Conservation (phyloP, 2,797 vertebrate genomes). For the Prunella strophiata region DNA sequence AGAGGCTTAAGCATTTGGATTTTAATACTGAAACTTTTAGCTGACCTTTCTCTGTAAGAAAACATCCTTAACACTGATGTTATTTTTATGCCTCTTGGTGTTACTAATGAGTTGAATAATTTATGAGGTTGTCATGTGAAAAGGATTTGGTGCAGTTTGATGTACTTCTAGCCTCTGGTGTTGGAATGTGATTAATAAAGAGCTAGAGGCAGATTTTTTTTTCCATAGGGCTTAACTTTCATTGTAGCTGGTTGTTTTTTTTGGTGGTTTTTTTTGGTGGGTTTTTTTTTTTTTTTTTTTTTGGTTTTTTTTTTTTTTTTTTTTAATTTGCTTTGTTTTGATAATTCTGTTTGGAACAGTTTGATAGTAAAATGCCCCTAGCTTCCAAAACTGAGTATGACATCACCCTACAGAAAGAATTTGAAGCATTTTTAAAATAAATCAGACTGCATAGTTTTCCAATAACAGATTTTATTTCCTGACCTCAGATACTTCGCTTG, state of each 20-base stretch:
- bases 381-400: constrained; percentile 35
- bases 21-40: constrained; percentile 74
- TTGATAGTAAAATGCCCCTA: constrained; percentile 51
- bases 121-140: constrained; percentile 90
- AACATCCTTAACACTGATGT: constrained; percentile 76
- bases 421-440: background rate
- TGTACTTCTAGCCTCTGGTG: constrained; percentile 79
- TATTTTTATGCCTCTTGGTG: constrained; percentile 81
- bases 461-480: background rate
- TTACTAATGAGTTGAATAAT: constrained; percentile 93
- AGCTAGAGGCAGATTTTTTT: constrained; percentile 70
- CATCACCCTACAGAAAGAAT: constrained; percentile 20
- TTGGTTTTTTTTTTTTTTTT: too few relatives aligned
- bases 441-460: background rate
- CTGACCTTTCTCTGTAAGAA: constrained; percentile 75
- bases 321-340: constrained; percentile 60
- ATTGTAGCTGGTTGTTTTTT: constrained; percentile 41
- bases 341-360: constrained; percentile 50
- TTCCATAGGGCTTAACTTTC: constrained; percentile 56
- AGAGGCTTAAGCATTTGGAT: constrained; percentile 61
- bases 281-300: too few relatives aligned
- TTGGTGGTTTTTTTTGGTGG: background rate
- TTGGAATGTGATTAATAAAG: constrained; percentile 82
- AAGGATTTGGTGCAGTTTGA: constrained; percentile 86
- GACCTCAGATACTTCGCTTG: constrained; percentile 19